Base-by-base conservation (phyloP, 2,797 vertebrate species). In the Sphaeramia orbicularis region DNA sequence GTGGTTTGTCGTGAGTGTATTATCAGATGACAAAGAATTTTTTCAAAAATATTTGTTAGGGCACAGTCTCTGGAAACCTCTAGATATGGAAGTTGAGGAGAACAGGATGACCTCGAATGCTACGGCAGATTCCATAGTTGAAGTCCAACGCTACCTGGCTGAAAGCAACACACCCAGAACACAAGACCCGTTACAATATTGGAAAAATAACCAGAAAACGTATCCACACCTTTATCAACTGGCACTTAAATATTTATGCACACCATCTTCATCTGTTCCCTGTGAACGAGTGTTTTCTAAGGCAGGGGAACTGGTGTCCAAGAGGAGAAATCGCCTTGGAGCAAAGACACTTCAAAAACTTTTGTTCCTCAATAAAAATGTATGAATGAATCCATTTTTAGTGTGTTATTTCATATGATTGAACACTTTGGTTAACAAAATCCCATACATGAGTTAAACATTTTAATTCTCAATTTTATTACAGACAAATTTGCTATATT, bases 381-480 rank as follows among this genome's bases (percentile, higher is more conserved):
- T n/a, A n/a, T n/a, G n/a, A n/a, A n/a, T 4, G 42, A 44, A 44
- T 44, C 3, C 4, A 44, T n/a, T 44, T 44, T n/a, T n/a, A n/a
- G n/a, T n/a, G n/a, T 44, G 11, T 44, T 44, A 44, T 18, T 44
- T 44, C n/a, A 8, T 44, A 44, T 44, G 42, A 44, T 44, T 44
- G n/a, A 44, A 44, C 42, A 44, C 6, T 44, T 44, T 44, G 2
- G 2, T 44, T 44, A 1, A 44, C n/a, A 44, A 16, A n/a, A n/a
- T n/a, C n/a, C n/a, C n/a, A n/a, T n/a, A n/a, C n/a, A n/a, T n/a
- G n/a, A n/a, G 15, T 4, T 44, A 15, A 44, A 2, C n/a, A 44
- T 44, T 44, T 44, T 15, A 9, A 44, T 4, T 16, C n/a, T n/a
- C n/a, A 19, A 44, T 7, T 2, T 44, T 44, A 15, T 44, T n/a